A percentile compares a stretch with the other conserved stretches of the same genome.
Evolutionary conservation across 2,113 vertebrate species (phyloP).

Genomic region (Shinisaurus crocodilurus): DNA sequence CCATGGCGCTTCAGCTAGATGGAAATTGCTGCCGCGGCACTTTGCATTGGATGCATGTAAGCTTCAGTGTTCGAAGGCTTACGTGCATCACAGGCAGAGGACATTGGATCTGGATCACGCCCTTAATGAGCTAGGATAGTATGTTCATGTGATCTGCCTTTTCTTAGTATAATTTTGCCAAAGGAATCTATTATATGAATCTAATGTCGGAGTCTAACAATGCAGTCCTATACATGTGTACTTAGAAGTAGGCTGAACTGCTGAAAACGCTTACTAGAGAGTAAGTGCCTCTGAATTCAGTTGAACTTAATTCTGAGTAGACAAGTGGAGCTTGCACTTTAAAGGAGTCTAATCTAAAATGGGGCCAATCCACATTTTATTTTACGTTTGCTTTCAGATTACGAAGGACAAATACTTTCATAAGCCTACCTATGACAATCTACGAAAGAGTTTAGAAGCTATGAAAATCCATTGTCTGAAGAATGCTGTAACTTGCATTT

Average conservation of each 20-base stretch:
- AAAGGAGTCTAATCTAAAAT: background rate
- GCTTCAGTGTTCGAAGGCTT: too few relatives aligned
- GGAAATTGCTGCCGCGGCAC: too few relatives aligned
- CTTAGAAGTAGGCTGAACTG: background rate
- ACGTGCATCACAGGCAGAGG: too few relatives aligned
- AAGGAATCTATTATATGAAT: background rate
- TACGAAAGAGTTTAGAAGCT: conserved; percentile 85
- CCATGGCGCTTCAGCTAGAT: too few relatives aligned
- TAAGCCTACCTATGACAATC: conserved; percentile 87
- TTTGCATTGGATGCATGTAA: too few relatives aligned
- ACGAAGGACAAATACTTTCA: conserved; percentile 89
- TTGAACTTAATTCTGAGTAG: background rate
- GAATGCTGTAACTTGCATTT: conserved; percentile 85
- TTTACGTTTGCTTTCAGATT: conserved; percentile 76
- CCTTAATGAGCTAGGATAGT: background rate
- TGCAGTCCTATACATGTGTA: background rate
- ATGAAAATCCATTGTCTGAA: conserved; percentile 88
- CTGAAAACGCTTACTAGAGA: background rate
- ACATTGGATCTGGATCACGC: background rate
- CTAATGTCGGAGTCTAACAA: background rate
- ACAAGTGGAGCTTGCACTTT: background rate
- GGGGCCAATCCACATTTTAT: background rate
- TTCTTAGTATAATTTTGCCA: background rate
- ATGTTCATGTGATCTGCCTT: background rate
- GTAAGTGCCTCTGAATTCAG: background rate